phyloP scores from a whole-genome alignment of 2,797 vertebrate genomes.

The Psittacula derbiana region DNA sequence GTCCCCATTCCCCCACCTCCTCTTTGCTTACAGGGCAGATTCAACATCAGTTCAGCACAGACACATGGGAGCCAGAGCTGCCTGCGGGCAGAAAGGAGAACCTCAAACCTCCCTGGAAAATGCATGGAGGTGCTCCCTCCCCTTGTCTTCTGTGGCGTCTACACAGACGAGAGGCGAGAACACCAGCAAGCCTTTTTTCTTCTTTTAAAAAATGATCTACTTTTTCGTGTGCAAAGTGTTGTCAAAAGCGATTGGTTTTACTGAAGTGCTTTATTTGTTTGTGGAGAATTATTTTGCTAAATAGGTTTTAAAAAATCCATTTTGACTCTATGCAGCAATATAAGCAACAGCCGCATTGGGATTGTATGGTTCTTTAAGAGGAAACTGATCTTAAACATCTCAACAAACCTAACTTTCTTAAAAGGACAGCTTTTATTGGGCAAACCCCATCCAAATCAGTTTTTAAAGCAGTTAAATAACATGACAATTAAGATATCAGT shows the following conservation, averaged over 20 bases:
- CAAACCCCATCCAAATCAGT: not conserved
- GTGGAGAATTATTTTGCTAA: not conserved
- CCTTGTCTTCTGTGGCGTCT: not conserved
- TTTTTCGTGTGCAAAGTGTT: not conserved
- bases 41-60: not conserved
- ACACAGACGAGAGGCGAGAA: not conserved
- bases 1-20: not conserved
- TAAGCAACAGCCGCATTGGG: not conserved
- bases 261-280: not conserved
- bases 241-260: not conserved
- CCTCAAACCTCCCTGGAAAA: not conserved
- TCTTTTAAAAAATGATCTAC: not conserved
- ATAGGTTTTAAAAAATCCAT: not conserved
- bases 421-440: not conserved
- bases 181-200: not conserved
- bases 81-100: accelerated
- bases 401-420: not conserved
- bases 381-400: not conserved
- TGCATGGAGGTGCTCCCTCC: not conserved
- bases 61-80: not conserved
- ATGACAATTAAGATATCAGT: not conserved
- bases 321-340: not conserved
- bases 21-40: not conserved
- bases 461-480: not conserved
- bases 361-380: not conserved